These are phyloP conservation scores for Neoniphon sammara DNA, from an alignment of 2,797 vertebrate species.

Conservation along the genomic window DNA sequence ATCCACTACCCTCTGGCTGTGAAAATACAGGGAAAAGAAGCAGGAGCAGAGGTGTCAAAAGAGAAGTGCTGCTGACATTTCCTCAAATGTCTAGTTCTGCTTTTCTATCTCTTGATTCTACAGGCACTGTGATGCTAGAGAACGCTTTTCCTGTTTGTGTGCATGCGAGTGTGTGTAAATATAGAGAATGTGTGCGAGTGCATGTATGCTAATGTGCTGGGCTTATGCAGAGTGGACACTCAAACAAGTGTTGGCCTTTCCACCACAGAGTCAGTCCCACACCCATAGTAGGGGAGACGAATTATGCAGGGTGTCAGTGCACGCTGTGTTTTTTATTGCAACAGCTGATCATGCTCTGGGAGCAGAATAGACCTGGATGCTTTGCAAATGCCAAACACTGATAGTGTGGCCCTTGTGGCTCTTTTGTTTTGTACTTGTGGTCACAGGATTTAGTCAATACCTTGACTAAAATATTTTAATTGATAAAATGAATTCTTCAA, in stretches of 20 bases:
- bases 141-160: conserved; percentile 17
- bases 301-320: conserved; percentile 43
- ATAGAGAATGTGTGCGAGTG: conserved; percentile 33
- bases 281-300: conserved; percentile 28
- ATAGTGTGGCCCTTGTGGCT: conserved; percentile 17
- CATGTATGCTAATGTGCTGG: conserved; percentile 39
- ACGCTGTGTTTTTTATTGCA: conserved; percentile 44
- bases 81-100: conserved; percentile 36
- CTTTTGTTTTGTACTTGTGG: background rate
- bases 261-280: conserved; percentile 23
- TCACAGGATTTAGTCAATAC: too few species aligned
- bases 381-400: conserved; percentile 29
- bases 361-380: conserved; percentile 16
- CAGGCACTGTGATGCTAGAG: conserved; percentile 19
- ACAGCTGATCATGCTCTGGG: conserved; percentile 42
- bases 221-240: conserved; percentile 60
- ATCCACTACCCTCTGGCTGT: conserved; percentile 51
- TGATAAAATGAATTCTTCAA: too few species aligned
- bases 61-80: conserved; percentile 65
- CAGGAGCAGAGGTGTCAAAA: conserved; percentile 60
- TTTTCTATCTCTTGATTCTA: conserved; percentile 26
- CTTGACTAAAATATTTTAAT: too few species aligned
- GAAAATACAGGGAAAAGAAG: conserved; percentile 33
- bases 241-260: conserved; percentile 47
- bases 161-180: conserved; percentile 31